A percentile compares a stretch with the other conserved stretches of the same genome.
Evolutionary conservation across 30 jellyfish, hydroid and myxozoan genomes (phyloP).

Genomic region (Catostylus mosaicus): DNA sequence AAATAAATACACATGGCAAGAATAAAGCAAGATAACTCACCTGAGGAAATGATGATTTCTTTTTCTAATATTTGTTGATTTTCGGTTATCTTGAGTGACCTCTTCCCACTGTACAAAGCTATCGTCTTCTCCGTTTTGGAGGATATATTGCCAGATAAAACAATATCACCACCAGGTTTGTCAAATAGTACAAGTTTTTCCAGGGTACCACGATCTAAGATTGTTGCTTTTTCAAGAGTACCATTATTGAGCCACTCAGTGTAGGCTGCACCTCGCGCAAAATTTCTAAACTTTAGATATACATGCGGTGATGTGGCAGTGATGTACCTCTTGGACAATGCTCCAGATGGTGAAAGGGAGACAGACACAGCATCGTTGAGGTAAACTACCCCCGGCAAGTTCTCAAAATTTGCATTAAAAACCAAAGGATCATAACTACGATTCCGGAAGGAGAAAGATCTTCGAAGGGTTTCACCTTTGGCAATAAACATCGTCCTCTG

Average conservation of each 20-base stretch:
- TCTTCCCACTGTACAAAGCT: constrained; percentile 14
- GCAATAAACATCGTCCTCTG: constrained; percentile 7
- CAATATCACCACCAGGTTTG: background rate
- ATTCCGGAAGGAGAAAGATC: background rate
- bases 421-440: constrained; percentile 5
- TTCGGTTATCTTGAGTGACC: constrained; percentile 6
- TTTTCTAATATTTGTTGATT: background rate
- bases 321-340: background rate
- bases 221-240: background rate
- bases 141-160: constrained; percentile 11
- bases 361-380: constrained; percentile 7
- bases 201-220: background rate
- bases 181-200: constrained; percentile 15
- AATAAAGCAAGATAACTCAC: background rate
- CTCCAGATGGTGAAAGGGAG: constrained; percentile 14
- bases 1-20: background rate
- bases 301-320: constrained; percentile 45
- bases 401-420: constrained; percentile 2
- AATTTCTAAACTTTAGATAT: constrained; percentile 4
- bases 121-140: background rate
- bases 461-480: constrained; percentile 17
- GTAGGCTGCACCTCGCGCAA: constrained; percentile 6
- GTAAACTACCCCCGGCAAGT: constrained; percentile 20
- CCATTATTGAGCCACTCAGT: constrained; percentile 25
- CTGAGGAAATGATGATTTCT: constrained; percentile 2